Conservation (phyloP, 2,113 vertebrate species). For the Rhinoderma darwinii region DNA sequence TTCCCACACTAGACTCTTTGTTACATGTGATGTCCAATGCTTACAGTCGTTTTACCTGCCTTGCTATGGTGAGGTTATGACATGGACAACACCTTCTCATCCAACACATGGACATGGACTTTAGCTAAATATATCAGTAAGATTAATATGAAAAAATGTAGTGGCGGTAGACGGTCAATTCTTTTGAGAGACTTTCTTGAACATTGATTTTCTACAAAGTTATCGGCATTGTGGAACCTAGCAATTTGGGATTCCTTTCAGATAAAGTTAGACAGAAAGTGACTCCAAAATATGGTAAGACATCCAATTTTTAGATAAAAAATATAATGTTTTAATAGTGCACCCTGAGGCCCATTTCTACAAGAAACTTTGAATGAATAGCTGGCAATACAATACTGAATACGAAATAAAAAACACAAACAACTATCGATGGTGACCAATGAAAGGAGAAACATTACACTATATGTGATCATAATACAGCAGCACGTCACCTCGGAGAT, state of each 20-base stretch:
- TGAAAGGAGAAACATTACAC: slow-evolving; percentile 2
- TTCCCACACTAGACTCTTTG: too few relatives aligned
- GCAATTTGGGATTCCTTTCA: not conserved
- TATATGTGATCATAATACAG: not conserved
- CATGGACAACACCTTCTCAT: not conserved
- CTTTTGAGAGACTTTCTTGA: not conserved
- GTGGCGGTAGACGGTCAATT: not conserved
- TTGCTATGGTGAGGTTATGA: not conserved
- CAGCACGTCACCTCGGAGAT: slow-evolving; percentile 22
- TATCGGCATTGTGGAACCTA: not conserved
- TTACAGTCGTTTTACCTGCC: not conserved
- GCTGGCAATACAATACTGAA: not conserved
- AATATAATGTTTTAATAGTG: slow-evolving; percentile 7
- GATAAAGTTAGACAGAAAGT: not conserved
- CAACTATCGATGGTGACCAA: not conserved
- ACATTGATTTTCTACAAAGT: not conserved
- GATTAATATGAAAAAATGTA: too few relatives aligned
- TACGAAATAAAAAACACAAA: not conserved
- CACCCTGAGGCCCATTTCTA: not conserved
- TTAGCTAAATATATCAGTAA: not conserved
- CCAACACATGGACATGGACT: not conserved
- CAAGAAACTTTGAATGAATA: not conserved
- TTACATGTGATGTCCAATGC: not conserved
- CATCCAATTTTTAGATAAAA: not conserved
- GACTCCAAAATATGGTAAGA: not conserved